These are phyloP conservation scores for Drosophila trichaetosa DNA, from an alignment of 2,888 invertebrate genomes.

Conservation along the genomic window DNA sequence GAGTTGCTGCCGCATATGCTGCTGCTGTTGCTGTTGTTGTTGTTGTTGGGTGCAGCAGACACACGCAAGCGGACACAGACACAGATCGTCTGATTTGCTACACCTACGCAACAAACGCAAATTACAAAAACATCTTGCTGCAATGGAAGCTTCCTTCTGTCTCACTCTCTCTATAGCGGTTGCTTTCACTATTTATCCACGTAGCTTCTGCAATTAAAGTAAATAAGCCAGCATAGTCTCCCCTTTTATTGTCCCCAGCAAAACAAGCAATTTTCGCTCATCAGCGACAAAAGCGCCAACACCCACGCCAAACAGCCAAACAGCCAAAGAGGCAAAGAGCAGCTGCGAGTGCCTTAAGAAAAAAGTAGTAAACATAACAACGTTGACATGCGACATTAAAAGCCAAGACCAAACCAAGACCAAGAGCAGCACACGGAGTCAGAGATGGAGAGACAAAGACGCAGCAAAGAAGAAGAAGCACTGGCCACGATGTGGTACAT, in stretches of 20 bases:
- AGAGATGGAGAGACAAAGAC: conserved; percentile 13
- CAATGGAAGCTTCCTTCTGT: background rate
- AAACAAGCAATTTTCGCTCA: conserved; percentile 70
- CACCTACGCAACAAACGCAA: conserved; percentile 68
- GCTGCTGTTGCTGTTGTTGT: conserved; percentile 13
- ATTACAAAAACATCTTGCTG: conserved; percentile 38
- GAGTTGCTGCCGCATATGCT: conserved; percentile 22
- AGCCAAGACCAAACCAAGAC: conserved; percentile 39
- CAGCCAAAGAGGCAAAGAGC: conserved; percentile 1
- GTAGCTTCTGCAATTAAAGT: conserved; percentile 67
- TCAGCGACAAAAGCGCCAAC: conserved; percentile 50
- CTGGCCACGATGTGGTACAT: background rate
- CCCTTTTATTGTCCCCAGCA: background rate
- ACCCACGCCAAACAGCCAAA: conserved; percentile 47
- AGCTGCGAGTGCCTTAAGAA: conserved; percentile 25
- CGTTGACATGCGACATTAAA: conserved; percentile 79
- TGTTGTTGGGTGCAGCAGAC: conserved; percentile 59
- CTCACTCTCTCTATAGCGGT: background rate
- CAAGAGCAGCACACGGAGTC: background rate
- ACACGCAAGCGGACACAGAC: conserved; percentile 53
- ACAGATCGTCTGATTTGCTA: conserved; percentile 43
- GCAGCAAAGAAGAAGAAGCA: conserved; percentile 1
- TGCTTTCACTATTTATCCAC: conserved; percentile 27
- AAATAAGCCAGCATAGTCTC: conserved; percentile 49
- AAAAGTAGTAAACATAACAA: conserved; percentile 76